A percentile compares a stretch with the other conserved stretches of the same genome.
phyloP scores from a whole-genome alignment of 2,888 invertebrate genomes.

The Herminia tarsipennalis region DNA sequence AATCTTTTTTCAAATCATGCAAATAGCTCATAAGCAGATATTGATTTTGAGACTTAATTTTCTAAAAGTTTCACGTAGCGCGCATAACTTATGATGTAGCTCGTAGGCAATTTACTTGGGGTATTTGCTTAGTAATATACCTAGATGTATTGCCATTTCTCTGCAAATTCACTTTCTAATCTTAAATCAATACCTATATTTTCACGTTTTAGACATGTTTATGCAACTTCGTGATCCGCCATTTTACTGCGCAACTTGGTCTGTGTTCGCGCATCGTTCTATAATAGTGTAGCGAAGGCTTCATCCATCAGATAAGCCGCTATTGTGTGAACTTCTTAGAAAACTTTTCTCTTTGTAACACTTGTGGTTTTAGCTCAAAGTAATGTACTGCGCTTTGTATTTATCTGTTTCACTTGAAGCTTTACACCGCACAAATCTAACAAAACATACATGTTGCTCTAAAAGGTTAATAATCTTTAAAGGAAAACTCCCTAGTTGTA shows the following conservation, averaged over 20 bases:
- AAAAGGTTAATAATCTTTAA: slow-evolving; percentile 2
- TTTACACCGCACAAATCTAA: no score
- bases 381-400: neutral
- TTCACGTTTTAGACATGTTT: neutral
- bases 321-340: slow-evolving; percentile 8
- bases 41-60: no score
- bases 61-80: no score
- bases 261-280: neutral
- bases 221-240: neutral
- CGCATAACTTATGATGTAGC: no score
- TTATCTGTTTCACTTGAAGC: neutral
- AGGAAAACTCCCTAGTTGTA: slow-evolving; percentile 20
- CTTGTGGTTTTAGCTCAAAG: neutral
- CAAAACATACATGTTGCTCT: neutral
- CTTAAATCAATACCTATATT: no score
- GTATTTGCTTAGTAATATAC: no score
- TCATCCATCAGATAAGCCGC: slow-evolving; percentile 9
- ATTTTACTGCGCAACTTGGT: neutral
- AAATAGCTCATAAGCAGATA: no score
- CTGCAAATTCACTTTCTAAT: no score
- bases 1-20: no score
- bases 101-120: no score
- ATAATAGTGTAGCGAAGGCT: slow-evolving; percentile 3
- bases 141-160: no score
- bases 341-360: neutral